Percentiles rank a stretch among this genome's conserved stretches.
Evolutionary conservation across 2,888 invertebrate species (phyloP).

Genomic region (Rotaria magnacalcarata): DNA sequence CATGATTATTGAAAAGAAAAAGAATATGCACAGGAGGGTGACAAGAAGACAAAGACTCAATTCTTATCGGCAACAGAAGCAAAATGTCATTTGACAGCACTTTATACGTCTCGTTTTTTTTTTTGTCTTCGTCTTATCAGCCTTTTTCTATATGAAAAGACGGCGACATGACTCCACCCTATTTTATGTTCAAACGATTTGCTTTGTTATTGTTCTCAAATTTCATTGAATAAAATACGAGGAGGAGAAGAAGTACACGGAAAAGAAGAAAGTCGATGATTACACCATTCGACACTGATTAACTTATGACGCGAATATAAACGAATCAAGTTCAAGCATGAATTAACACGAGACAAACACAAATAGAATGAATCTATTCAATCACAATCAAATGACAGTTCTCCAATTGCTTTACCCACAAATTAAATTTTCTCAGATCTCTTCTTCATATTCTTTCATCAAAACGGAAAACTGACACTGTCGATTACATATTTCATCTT

Average conservation of each 20-base stretch:
- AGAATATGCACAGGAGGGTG: neutral
- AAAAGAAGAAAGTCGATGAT: slow-evolving; percentile 29
- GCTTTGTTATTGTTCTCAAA: slow-evolving; percentile 18
- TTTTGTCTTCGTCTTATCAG: neutral
- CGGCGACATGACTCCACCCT: slow-evolving; percentile 26
- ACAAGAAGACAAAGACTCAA: slow-evolving; percentile 4
- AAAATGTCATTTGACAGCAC: slow-evolving; percentile 12
- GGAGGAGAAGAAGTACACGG: neutral
- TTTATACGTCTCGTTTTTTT: neutral
- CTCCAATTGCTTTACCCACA: neutral
- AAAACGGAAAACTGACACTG: slow-evolving; percentile 2
- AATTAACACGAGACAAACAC: slow-evolving; percentile 8
- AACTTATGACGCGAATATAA: slow-evolving; percentile 5
- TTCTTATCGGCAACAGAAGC: slow-evolving; percentile 1
- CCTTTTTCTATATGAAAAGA: neutral
- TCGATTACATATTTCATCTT: neutral
- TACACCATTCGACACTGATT: slow-evolving; percentile 29
- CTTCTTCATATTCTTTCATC: neutral
- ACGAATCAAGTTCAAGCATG: neutral
- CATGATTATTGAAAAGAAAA: neutral
- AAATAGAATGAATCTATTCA: slow-evolving; percentile 26
- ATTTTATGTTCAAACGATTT: slow-evolving; percentile 25
- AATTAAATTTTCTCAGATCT: slow-evolving; percentile 31
- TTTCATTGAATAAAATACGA: neutral
- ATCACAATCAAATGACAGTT: slow-evolving; percentile 11